Evolutionary conservation across 2,113 vertebrate species (phyloP).

Genomic region (Psammodynastes pulverulentus): DNA sequence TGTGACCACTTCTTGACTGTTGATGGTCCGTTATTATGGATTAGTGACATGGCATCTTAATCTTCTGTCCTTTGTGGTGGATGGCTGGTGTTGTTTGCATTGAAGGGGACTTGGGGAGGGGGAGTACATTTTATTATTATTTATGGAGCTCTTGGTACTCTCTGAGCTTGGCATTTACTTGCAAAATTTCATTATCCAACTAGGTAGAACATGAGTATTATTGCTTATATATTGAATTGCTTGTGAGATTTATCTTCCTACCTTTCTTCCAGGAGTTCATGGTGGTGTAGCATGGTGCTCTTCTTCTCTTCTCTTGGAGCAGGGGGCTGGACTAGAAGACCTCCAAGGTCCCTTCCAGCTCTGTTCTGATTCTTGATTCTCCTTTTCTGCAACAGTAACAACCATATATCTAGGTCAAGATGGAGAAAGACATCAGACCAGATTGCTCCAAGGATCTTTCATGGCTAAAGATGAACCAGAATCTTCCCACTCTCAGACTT

Average conservation of each 20-base stretch:
- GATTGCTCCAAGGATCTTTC: neutral
- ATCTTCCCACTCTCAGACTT: neutral
- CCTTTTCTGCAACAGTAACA: neutral
- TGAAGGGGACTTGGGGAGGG: too few species aligned
- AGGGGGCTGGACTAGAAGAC: too few species aligned
- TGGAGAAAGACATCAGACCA: neutral
- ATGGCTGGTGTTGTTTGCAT: too few species aligned
- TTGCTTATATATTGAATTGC: neutral
- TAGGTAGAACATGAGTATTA: too few species aligned
- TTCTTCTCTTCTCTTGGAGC: neutral
- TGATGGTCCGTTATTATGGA: neutral
- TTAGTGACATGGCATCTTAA: neutral
- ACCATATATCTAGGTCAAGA: neutral
- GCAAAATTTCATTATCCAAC: too few species aligned
- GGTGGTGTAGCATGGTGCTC: neutral
- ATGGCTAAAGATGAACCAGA: neutral
- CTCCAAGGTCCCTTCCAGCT: too few species aligned
- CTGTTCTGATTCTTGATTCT: neutral
- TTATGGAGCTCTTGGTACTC: too few species aligned
- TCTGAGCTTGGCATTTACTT: too few species aligned
- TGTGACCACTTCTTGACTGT: too few species aligned
- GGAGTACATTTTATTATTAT: too few species aligned
- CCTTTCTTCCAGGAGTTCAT: neutral
- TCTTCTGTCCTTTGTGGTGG: too few species aligned
- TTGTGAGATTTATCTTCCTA: neutral